Evolutionary conservation across 92 coral and sea anemone species (phyloP).

Genomic region (Metridium senile): DNA sequence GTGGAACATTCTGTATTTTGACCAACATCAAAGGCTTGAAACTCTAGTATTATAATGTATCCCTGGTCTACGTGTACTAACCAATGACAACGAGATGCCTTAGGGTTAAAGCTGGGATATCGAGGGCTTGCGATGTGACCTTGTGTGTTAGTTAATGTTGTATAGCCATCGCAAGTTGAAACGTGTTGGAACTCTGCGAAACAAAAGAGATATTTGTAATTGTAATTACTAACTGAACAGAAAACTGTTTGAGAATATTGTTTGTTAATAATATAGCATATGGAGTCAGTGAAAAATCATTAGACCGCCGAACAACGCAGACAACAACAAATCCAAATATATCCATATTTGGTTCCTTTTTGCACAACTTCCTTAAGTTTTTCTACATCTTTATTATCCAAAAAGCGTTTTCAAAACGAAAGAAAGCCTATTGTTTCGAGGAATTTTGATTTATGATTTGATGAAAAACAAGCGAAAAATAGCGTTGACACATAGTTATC

Average conservation of each 20-base stretch:
- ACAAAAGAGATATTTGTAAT: neutral
- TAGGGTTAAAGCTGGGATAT: constrained; percentile 63
- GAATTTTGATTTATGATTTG: neutral
- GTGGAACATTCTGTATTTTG: constrained; percentile 31
- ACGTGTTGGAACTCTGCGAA: constrained; percentile 4
- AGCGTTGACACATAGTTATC: constrained; percentile 22
- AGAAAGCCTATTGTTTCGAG: neutral
- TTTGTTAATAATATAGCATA: too few relatives aligned
- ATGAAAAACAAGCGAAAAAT: constrained; percentile 16
- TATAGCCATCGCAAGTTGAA: constrained; percentile 6
- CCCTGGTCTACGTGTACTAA: constrained; percentile 52
- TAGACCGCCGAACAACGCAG: neutral
- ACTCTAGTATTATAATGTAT: constrained; percentile 45
- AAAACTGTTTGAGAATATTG: too few relatives aligned
- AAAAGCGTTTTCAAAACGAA: neutral
- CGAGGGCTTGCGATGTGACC: constrained; percentile 59
- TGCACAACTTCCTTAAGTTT: neutral
- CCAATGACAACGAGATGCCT: constrained; percentile 72
- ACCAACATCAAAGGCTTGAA: constrained; percentile 67
- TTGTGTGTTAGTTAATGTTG: constrained; percentile 1
- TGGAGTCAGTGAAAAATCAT: neutral
- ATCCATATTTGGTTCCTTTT: neutral
- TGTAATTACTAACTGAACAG: too few relatives aligned
- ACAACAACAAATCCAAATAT: too few relatives aligned
- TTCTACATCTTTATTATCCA: neutral